A percentile compares a stretch with the other conserved stretches of the same genome.
These are phyloP conservation scores for Bursaphelenchus okinawaensis DNA, from an alignment of 2,888 invertebrate genomes.

Conservation along the genomic window DNA sequence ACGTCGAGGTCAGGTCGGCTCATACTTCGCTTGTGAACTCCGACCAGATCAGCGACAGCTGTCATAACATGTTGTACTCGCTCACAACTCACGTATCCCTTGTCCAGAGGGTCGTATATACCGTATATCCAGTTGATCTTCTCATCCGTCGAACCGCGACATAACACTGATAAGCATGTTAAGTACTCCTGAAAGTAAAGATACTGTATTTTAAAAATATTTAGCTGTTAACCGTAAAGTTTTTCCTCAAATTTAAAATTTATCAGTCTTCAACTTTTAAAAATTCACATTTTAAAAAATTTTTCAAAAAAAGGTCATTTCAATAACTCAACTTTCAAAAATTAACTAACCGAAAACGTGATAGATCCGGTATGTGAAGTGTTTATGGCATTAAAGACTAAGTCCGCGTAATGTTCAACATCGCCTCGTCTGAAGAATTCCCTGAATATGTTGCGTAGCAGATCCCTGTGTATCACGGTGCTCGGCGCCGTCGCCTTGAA, in stretches of 20 bases:
- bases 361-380: constrained; percentile 49
- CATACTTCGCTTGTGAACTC: not conserved
- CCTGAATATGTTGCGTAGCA: constrained; percentile 45
- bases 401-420: constrained; percentile 48
- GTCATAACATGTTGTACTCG: constrained; percentile 46
- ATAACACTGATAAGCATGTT: constrained; percentile 43
- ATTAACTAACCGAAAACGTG: constrained; percentile 46
- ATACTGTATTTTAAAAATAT: not conserved
- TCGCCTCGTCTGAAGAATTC: constrained; percentile 51
- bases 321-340: no score
- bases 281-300: not conserved
- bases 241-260: not conserved
- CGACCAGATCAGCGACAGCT: constrained; percentile 46
- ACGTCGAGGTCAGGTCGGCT: not conserved
- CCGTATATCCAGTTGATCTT: constrained; percentile 51
- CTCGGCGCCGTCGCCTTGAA: constrained; percentile 52
- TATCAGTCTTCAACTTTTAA: not conserved
- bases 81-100: constrained; percentile 47
- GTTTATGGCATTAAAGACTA: constrained; percentile 51
- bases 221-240: not conserved
- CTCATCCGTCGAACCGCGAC: constrained; percentile 47
- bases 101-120: constrained; percentile 48
- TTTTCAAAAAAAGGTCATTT: constrained; percentile 7
- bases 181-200: constrained; percentile 49
- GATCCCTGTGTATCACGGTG: constrained; percentile 46